phyloP scores from a whole-genome alignment of 1,140 invertebrate genomes.

The Chymomyza costata region DNA sequence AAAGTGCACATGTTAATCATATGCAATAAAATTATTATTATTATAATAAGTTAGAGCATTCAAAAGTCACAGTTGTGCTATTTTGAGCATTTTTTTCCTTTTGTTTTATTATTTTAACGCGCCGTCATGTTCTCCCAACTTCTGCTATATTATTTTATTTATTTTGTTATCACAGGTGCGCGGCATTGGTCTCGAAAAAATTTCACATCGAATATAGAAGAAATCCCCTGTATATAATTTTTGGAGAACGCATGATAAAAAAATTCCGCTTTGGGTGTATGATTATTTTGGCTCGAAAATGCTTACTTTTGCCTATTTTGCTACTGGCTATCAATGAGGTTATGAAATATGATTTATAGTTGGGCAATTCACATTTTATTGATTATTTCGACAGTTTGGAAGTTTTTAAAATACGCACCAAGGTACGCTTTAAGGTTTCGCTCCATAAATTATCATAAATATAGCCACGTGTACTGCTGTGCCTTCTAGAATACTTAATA shows the following conservation, averaged over 20 bases:
- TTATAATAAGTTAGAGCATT: no score
- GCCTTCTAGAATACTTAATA: conserved; percentile 59
- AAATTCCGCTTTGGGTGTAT: conserved; percentile 6
- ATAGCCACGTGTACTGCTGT: conserved; percentile 51
- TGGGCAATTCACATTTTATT: no score
- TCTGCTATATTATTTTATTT: background rate
- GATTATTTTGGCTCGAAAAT: conserved; percentile 26
- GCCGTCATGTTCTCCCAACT: background rate
- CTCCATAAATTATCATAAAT: conserved; percentile 46
- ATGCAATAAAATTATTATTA: no score
- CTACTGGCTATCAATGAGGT: conserved; percentile 59
- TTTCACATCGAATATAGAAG: conserved; percentile 7
- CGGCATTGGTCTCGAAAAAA: conserved; percentile 14
- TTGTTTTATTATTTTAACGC: no score
- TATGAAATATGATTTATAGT: conserved; percentile 66
- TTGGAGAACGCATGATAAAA: background rate
- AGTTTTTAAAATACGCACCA: no score
- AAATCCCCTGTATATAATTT: conserved; percentile 37
- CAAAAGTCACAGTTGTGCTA: no score
- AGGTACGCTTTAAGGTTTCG: conserved; percentile 34
- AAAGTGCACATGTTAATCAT: no score
- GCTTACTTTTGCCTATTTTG: conserved; percentile 20
- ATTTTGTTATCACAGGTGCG: conserved; percentile 36
- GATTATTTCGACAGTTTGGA: no score
- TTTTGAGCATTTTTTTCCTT: no score